Evolutionary conservation across 2,888 invertebrate genomes (phyloP).

Genomic region (Prenolepis imparis): DNA sequence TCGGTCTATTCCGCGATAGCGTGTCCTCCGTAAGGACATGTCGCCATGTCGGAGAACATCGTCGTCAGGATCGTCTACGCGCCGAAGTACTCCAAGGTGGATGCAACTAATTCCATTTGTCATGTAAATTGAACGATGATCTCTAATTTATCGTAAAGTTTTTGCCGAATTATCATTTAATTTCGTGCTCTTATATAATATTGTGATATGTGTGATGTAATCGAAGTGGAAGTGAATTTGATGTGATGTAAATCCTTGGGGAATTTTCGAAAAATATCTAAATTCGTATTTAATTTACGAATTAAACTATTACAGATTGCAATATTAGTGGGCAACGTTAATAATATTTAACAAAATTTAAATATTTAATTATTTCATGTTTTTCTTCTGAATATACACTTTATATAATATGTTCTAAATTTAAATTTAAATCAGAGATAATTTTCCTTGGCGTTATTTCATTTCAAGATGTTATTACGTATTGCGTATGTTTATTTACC

Average conservation of each 20-base stretch:
- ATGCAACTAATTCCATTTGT: not conserved
- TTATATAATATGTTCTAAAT: not conserved
- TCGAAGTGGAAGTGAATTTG: not conserved
- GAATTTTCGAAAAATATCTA: not conserved
- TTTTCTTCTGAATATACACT: not conserved
- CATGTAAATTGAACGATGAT: not conserved
- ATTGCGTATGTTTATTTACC: not conserved
- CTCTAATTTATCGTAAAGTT: not conserved
- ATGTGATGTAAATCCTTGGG: not conserved
- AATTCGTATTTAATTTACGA: not conserved
- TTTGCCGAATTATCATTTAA: not conserved
- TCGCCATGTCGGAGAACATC: slow-evolving; percentile 74
- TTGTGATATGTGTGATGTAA: not conserved
- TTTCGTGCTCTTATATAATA: not conserved
- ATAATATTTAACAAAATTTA: not conserved
- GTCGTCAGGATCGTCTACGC: slow-evolving; percentile 81
- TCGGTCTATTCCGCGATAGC: slow-evolving; percentile 68
- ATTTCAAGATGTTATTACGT: not conserved
- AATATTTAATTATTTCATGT: not conserved
- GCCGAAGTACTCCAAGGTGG: slow-evolving; percentile 79
- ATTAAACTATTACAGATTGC: not conserved
- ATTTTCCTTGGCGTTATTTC: not conserved
- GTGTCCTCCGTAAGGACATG: slow-evolving; percentile 48
- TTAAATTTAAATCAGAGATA: not conserved
- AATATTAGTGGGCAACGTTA: not conserved